phyloP scores from a whole-genome alignment of 2,797 vertebrate species.

The Pseudochaenichthys georgianus region DNA sequence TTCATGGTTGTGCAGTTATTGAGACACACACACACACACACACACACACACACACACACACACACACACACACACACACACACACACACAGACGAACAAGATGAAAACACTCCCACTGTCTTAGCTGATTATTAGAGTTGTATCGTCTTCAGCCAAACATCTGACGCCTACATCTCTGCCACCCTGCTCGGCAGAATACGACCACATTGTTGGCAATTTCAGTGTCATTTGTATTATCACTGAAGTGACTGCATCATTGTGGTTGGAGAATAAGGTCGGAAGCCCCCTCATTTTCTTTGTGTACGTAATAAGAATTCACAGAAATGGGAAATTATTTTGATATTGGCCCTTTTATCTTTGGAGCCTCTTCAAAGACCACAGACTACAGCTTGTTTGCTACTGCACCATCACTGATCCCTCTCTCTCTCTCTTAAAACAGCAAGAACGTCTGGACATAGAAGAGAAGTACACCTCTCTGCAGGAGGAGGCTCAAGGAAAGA shows the following conservation, averaged over 20 bases:
- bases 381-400: background rate
- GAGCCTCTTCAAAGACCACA: background rate
- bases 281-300: background rate
- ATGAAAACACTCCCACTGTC: too few species aligned
- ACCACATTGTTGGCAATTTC: background rate
- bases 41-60: too few species aligned
- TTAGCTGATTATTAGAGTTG: background rate
- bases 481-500: slow-evolving; percentile 98
- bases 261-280: slow-evolving; percentile 37
- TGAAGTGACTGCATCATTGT: slow-evolving; percentile 1
- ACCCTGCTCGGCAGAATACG: slow-evolving; percentile 1
- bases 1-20: too few species aligned
- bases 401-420: slow-evolving; percentile 6
- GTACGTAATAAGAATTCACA: background rate
- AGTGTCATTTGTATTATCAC: background rate
- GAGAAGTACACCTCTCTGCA: slow-evolving; percentile 99
- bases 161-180: too few species aligned
- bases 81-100: too few species aligned
- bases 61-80: too few species aligned
- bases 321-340: background rate
- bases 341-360: background rate
- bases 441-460: slow-evolving; percentile 99
- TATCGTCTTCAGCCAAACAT: background rate
- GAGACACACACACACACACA: too few species aligned
- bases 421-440: slow-evolving; percentile 80